Percentiles rank a stretch among this genome's conserved stretches.
Evolutionary conservation across 2,113 vertebrate species (phyloP).

Genomic region (Macrotus californicus): DNA sequence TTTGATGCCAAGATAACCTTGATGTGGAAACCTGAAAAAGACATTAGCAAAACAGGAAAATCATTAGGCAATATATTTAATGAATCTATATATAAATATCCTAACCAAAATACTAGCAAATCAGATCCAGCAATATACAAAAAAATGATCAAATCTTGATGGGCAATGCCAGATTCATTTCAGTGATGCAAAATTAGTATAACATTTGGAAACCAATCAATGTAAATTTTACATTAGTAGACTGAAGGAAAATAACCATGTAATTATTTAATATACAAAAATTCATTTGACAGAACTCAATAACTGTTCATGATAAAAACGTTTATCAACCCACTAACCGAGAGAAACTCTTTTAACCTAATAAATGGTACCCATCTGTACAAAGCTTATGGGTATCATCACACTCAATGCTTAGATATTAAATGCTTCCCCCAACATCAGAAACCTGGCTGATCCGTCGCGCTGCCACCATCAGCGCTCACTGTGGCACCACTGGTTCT

Average conservation of each 20-base stretch:
- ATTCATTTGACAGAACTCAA: neutral
- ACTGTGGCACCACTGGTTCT: neutral
- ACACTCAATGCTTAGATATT: neutral
- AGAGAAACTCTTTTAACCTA: neutral
- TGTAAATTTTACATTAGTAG: neutral
- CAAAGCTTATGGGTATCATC: neutral
- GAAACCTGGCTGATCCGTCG: neutral
- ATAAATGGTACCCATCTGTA: neutral
- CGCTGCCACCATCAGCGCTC: neutral
- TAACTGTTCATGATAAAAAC: neutral
- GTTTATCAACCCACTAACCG: neutral
- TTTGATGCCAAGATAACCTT: neutral
- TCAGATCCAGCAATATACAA: neutral
- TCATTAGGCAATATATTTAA: neutral
- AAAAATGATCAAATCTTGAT: neutral
- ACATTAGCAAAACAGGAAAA: neutral
- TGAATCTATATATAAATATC: neutral
- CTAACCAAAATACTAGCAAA: neutral
- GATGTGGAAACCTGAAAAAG: neutral
- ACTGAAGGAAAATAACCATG: neutral
- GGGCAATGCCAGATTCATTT: neutral
- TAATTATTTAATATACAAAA: neutral
- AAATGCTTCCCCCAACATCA: neutral
- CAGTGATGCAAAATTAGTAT: neutral
- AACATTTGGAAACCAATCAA: neutral